phyloP scores from a whole-genome alignment of 2,797 vertebrate genomes.

The Galagoides demidoff region DNA sequence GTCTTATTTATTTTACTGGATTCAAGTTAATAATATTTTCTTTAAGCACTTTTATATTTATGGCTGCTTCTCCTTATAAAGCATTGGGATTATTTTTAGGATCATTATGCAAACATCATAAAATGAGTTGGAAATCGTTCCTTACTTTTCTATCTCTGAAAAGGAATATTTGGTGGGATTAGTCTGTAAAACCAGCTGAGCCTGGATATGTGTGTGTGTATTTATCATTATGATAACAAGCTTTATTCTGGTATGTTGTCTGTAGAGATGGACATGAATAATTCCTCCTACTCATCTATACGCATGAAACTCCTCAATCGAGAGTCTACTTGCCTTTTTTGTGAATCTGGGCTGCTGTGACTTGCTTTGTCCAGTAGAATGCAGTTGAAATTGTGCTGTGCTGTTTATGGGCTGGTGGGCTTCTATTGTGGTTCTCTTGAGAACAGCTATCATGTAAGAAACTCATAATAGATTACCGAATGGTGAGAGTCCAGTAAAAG shows the following conservation, averaged over 20 bases:
- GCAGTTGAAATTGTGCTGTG: neutral
- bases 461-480: neutral
- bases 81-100: neutral
- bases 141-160: neutral
- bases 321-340: neutral
- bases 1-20: constrained; percentile 14
- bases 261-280: neutral
- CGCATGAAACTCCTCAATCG: neutral
- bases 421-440: constrained; percentile 22
- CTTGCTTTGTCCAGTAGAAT: neutral
- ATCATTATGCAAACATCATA: constrained; percentile 15
- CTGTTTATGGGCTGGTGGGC: neutral
- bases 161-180: constrained; percentile 10
- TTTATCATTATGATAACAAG: neutral
- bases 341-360: neutral
- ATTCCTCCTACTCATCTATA: neutral
- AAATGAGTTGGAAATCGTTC: neutral
- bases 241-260: neutral
- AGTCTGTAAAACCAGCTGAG: neutral
- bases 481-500: neutral
- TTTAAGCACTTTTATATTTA: constrained; percentile 23
- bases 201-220: neutral
- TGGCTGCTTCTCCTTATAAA: neutral
- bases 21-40: constrained; percentile 46
- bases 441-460: neutral